Base-by-base conservation (phyloP, 2,113 vertebrate species). In the Seriola aureovittata region DNA sequence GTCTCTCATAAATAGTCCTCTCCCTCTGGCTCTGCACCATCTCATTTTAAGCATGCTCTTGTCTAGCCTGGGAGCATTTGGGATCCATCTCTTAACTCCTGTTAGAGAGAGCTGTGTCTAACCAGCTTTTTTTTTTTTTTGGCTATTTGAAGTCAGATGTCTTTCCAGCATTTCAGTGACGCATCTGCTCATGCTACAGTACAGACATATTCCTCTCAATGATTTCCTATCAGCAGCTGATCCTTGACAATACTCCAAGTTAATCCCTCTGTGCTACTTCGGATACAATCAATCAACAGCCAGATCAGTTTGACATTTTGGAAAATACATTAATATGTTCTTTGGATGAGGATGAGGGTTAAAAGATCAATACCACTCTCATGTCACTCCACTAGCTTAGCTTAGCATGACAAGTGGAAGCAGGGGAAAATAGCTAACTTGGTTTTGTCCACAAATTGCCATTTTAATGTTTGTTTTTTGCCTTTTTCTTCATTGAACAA, bases 21-120 rank as follows among this genome's bases (percentile, higher is more conserved):
- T 52, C 17, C 70, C 55, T 59, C 14, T 60, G 79, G 59, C 74
- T 66, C 40, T 65, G 62, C n/a, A 46, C 60, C 25, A 71, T 71
- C 59, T 44, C 36, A 54, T 55, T 29, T 67, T 57, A 38, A 46
- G 5, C 25, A 29, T 42, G 12, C 55, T 57, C 52, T 10, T 7
- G 40, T 80, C 21, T 40, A 2, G 44, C 13, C 55, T 58, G 4
- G 13, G 44, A 13, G 11, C 19, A 34, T 16, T 72, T 57, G 8
- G 14, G 23, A 46, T 60, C 23, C 54, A 44, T 36, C 54, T 64
- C 14, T 59, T n/a, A 36, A 40, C 48, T 34, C 40, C 12, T 38
- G 16, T 36, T 40, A 13, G 25, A 58, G 50, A 46, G 32, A 58
- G 14, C 25, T 21, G 16, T 66, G n/a, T 44, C 50, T 7, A 42